Percentiles rank a stretch among this genome's conserved stretches.
Evolutionary conservation across 2,797 vertebrate genomes (phyloP).

Genomic region (Acridotheres tristis): DNA sequence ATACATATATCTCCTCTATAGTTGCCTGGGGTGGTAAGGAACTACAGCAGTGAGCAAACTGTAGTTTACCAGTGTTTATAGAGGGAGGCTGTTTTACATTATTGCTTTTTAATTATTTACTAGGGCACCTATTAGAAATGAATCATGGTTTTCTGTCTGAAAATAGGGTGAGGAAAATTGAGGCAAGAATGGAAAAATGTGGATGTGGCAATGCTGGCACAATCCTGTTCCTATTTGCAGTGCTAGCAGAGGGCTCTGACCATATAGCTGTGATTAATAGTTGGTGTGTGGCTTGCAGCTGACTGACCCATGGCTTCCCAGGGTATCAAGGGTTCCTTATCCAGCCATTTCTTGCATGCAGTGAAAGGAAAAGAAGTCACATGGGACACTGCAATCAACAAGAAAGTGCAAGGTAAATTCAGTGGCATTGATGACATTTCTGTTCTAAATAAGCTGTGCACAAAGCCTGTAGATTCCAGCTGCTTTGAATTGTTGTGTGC

Average conservation of each 20-base stretch:
- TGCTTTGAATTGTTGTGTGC: neutral
- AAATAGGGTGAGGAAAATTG: constrained; percentile 11
- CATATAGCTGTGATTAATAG: constrained; percentile 34
- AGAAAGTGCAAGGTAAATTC: constrained; percentile 23
- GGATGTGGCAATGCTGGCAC: constrained; percentile 27
- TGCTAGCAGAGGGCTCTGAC: constrained; percentile 10
- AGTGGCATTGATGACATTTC: neutral
- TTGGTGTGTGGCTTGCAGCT: constrained; percentile 4
- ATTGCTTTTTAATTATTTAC: constrained; percentile 10
- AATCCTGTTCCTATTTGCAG: constrained; percentile 3
- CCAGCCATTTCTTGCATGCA: neutral
- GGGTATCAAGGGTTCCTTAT: neutral
- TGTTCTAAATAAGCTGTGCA: neutral
- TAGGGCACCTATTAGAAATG: constrained; percentile 1
- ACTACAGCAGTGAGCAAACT: neutral
- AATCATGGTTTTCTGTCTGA: constrained; percentile 4
- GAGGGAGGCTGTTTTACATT: neutral
- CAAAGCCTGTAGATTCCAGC: neutral
- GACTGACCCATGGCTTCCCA: constrained; percentile 24
- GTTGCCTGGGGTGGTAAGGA: neutral
- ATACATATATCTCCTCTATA: neutral
- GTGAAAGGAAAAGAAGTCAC: constrained; percentile 1
- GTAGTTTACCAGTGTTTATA: neutral
- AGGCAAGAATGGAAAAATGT: constrained; percentile 10
- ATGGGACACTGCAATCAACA: constrained; percentile 1